Conservation (phyloP, 2,888 invertebrate genomes). For the Pasiphila rectangulata region DNA sequence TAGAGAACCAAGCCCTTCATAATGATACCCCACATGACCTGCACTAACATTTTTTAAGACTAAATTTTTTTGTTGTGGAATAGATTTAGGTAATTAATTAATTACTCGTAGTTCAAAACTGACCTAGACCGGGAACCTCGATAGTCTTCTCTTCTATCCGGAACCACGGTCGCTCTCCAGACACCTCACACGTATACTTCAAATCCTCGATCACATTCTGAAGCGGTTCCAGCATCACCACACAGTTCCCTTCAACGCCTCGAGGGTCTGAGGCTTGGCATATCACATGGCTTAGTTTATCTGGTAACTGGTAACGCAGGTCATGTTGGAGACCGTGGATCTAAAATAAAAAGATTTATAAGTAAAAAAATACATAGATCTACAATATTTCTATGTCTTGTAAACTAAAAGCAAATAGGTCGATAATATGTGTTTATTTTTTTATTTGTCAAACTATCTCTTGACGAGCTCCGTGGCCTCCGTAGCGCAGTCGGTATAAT, state of each 20-base stretch:
- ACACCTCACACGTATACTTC: slow-evolving; percentile 58
- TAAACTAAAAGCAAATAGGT: too few relatives aligned
- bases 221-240: slow-evolving; percentile 45
- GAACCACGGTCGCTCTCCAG: slow-evolving; percentile 65
- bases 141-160: slow-evolving; percentile 44
- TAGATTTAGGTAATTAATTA: not conserved
- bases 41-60: too few relatives aligned
- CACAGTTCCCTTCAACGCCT: slow-evolving; percentile 48
- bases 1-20: too few relatives aligned
- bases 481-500: too few relatives aligned
- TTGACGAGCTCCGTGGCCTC: too few relatives aligned
- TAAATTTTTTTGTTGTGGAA: too few relatives aligned
- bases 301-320: slow-evolving; percentile 37
- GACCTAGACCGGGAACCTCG: slow-evolving; percentile 52
- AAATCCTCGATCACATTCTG: slow-evolving; percentile 44
- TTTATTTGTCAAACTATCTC: too few relatives aligned
- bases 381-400: too few relatives aligned
- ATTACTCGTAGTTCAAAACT: slow-evolving; percentile 23
- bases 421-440: not conserved
- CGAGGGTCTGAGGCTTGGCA: slow-evolving; percentile 41
- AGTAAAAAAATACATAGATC: too few relatives aligned
- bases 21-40: too few relatives aligned
- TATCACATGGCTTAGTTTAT: slow-evolving; percentile 43
- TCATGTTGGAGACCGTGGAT: slow-evolving; percentile 38
- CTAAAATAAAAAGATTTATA: slow-evolving; percentile 28